Conservation (phyloP, 2,888 invertebrate species). For the Troides aeacus region DNA sequence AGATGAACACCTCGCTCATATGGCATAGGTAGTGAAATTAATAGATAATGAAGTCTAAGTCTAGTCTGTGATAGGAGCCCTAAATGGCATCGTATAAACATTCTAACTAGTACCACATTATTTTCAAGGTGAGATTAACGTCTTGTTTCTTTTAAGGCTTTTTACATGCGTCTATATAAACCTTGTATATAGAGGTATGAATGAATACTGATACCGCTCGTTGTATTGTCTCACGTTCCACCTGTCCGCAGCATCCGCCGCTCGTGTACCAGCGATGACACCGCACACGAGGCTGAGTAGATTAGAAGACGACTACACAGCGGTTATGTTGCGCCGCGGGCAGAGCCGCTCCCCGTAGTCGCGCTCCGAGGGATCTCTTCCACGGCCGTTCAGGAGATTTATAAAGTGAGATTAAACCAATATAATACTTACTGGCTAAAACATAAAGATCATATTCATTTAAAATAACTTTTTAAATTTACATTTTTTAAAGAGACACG, state of each 20-base stretch:
- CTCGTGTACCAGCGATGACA: constrained; percentile 59
- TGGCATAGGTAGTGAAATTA: too few relatives aligned
- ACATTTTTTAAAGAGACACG: too few relatives aligned
- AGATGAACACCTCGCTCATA: too few relatives aligned
- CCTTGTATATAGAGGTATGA: not conserved
- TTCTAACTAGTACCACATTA: too few relatives aligned
- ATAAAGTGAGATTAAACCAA: constrained; percentile 47
- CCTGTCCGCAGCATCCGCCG: constrained; percentile 44
- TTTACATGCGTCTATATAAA: too few relatives aligned
- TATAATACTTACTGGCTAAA: not conserved
- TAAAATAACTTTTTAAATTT: too few relatives aligned
- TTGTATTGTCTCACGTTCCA: not conserved
- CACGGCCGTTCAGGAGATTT: constrained; percentile 42
- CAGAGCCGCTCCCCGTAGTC: constrained; percentile 75
- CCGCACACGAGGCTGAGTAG: constrained; percentile 54
- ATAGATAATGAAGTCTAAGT: too few relatives aligned
- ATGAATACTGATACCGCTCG: not conserved
- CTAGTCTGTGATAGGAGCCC: too few relatives aligned
- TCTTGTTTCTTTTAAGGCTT: too few relatives aligned
- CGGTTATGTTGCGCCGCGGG: constrained; percentile 70
- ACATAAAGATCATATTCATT: too few relatives aligned
- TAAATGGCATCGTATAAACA: too few relatives aligned
- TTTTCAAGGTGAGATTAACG: too few relatives aligned
- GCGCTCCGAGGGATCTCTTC: constrained; percentile 32
- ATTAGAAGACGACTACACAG: constrained; percentile 68